Evolutionary conservation across 2,113 vertebrate genomes (phyloP), one percentile per base, ranked within the genome.

Genomic region (Stigmatopora argus): DNA sequence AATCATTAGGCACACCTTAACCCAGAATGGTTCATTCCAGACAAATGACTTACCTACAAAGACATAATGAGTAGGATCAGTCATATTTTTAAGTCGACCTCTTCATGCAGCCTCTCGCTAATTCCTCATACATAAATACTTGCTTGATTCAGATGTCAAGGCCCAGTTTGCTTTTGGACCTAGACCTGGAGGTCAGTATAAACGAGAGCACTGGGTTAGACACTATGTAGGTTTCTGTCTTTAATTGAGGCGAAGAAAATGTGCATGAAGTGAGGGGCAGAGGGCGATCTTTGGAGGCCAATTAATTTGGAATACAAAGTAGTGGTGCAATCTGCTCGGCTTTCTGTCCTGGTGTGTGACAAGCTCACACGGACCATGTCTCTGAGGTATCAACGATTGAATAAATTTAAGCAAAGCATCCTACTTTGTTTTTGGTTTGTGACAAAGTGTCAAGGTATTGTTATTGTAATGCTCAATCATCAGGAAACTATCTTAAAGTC

Each of bases 221-320:
- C 41, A 45, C 38, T 46, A 48, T 73, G 78, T 68, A 74, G 78
- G 74, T 72, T 78, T 65, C 85, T 75, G 78, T 72, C 69, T 83
- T 85, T 89, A 91, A 90, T 86, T 88, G 83, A 85, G 78, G 76
- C 78, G 70, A 83, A 74, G 71, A 80, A 81, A 79, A 78, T 66
- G 84, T 82, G 78, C 81, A 85, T 85, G 83, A 83, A 86, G 75
- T 72, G 83, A 80, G 76, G 80, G 76, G 81, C 26, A 69, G 71
- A 71, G 74, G 81, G 80, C 19, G 58, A 86, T 89, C 89, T 90
- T 90, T 83, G 83, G 89, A 90, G 90, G 90, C 89, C 89, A 91
- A 90, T 91, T 91, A 91, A 88, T 87, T 75, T 85, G 85, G 87
- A 90, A 91, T 88, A 89, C 86, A 90, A 90, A 90, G 78, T 85